phyloP scores from a whole-genome alignment of 2,888 invertebrate species.

The Amblyjoppa fuscipennis region DNA sequence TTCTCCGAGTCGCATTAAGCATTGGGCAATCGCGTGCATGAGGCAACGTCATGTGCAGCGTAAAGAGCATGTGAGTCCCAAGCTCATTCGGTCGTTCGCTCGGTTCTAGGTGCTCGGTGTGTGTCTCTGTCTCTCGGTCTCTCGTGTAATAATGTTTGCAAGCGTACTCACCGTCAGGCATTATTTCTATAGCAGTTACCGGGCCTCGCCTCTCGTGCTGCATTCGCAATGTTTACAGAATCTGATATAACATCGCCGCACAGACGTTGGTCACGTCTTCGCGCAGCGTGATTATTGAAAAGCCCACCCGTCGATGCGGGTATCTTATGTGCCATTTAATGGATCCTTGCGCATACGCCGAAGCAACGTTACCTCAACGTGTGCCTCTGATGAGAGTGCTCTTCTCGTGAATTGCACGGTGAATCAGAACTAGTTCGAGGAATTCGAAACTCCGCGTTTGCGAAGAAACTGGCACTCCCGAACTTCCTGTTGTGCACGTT shows the following conservation, averaged over 20 bases:
- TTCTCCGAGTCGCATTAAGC: conserved; percentile 77
- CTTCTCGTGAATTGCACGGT: conserved; percentile 20
- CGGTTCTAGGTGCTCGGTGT: conserved; percentile 29
- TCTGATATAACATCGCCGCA: conserved; percentile 53
- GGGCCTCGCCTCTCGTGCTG: conserved; percentile 50
- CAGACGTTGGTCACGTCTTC: conserved; percentile 50
- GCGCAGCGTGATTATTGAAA: conserved; percentile 46
- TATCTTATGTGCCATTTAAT: conserved; percentile 24
- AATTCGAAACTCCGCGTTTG: conserved; percentile 19
- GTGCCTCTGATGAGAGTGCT: conserved; percentile 8
- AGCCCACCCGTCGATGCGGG: conserved; percentile 46
- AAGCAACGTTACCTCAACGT: conserved; percentile 4
- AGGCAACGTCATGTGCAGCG: conserved; percentile 77
- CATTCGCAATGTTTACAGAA: conserved; percentile 60
- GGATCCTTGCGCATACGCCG: conserved; percentile 8
- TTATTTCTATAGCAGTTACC: conserved; percentile 39
- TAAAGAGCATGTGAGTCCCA: conserved; percentile 79
- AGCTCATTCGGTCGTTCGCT: conserved; percentile 65
- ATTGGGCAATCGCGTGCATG: conserved; percentile 79
- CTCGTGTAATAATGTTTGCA: background rate
- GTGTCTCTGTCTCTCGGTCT: conserved; percentile 8
- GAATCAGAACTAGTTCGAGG: conserved; percentile 41
- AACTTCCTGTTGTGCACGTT: conserved; percentile 54
- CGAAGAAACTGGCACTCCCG: conserved; percentile 14
- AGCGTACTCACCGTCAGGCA: conserved; percentile 36